phyloP scores from a whole-genome alignment of 2,888 invertebrate species.

The Nowickia ferox region DNA sequence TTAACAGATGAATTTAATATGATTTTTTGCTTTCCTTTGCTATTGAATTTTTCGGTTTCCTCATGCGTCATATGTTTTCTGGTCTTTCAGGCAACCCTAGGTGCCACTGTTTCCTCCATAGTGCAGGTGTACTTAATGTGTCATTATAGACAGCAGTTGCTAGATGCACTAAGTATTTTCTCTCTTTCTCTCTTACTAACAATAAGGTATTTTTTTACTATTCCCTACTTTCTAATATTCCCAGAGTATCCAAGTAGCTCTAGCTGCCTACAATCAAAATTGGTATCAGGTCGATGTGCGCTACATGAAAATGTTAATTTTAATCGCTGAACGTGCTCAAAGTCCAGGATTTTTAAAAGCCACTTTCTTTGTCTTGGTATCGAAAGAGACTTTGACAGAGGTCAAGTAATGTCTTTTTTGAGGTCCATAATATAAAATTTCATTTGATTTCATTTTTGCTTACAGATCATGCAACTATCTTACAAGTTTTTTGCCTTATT shows the following conservation, averaged over 20 bases:
- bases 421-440: background rate
- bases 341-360: conserved; percentile 76
- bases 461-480: conserved; percentile 79
- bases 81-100: conserved; percentile 78
- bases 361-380: conserved; percentile 77
- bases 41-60: conserved; percentile 74
- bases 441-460: background rate
- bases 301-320: conserved; percentile 75
- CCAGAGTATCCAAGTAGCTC: conserved; percentile 74
- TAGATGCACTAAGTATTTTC: conserved; percentile 75
- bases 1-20: conserved; percentile 72
- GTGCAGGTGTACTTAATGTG: conserved; percentile 79
- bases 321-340: conserved; percentile 78
- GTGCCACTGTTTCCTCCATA: conserved; percentile 75
- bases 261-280: conserved; percentile 77
- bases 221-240: too few relatives aligned
- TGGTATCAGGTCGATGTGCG: conserved; percentile 77
- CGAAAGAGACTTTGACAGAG: conserved; percentile 77
- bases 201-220: too few relatives aligned
- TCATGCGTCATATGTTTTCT: conserved; percentile 77
- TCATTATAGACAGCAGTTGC: conserved; percentile 77
- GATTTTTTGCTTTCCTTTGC: conserved; percentile 74
- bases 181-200: too few relatives aligned
- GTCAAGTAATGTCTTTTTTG: conserved; percentile 72
- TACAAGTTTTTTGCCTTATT: conserved; percentile 80